A percentile compares a stretch with the other conserved stretches of the same genome.
Evolutionary conservation across 2,797 vertebrate species (phyloP).

Genomic region (Manis pentadactyla): DNA sequence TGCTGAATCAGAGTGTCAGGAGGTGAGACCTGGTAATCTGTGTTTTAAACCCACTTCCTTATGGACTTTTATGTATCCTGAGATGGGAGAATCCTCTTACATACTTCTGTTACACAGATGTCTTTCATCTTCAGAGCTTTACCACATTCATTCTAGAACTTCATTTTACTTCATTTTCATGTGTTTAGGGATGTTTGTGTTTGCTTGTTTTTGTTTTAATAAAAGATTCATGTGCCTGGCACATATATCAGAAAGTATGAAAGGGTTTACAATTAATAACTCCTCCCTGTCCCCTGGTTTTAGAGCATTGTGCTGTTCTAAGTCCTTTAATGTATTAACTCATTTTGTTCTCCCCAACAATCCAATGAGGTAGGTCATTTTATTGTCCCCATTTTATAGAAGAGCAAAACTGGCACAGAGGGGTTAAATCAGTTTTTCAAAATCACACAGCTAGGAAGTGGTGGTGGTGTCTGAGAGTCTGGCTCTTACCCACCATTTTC

Average conservation of each 20-base stretch:
- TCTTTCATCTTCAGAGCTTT: not conserved
- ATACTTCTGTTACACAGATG: not conserved
- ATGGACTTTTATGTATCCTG: not conserved
- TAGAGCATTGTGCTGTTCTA: not conserved
- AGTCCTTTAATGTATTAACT: not conserved
- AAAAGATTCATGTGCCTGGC: not conserved
- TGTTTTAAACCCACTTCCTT: not conserved
- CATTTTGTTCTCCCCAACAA: not conserved
- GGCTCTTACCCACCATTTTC: not conserved
- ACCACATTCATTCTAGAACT: not conserved
- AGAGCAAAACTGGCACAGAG: not conserved
- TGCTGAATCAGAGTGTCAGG: not conserved
- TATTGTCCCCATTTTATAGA: constrained; percentile 14
- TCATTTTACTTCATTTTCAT: constrained; percentile 16
- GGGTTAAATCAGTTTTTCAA: not conserved
- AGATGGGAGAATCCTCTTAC: not conserved
- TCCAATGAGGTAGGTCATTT: not conserved
- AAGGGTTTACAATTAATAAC: not conserved
- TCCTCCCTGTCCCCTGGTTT: not conserved
- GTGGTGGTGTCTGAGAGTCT: not conserved
- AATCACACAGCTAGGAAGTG: not conserved
- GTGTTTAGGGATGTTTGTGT: not conserved
- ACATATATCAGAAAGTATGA: not conserved
- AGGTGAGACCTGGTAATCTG: not conserved
- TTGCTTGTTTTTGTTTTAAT: not conserved